A percentile compares a stretch with the other conserved stretches of the same genome.
These are phyloP conservation scores for Limnephilus marmoratus DNA, from an alignment of 2,888 invertebrate species.

Conservation along the genomic window DNA sequence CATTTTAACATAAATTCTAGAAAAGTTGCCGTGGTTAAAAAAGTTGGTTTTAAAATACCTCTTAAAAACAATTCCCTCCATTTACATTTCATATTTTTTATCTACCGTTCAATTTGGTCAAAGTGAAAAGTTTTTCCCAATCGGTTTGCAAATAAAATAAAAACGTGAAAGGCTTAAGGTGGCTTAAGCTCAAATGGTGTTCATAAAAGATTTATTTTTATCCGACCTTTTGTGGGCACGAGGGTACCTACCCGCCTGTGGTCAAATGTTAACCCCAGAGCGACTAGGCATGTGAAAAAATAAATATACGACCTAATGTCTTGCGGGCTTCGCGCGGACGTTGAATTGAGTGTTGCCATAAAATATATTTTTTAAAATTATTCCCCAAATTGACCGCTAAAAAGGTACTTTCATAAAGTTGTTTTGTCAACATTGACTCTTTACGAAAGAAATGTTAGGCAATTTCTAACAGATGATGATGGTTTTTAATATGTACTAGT, in stretches of 20 bases:
- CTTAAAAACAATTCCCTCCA: neutral
- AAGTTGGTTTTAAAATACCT: neutral
- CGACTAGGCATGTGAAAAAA: slow-evolving; percentile 28
- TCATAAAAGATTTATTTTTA: slow-evolving; percentile 50
- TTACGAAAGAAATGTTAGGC: neutral
- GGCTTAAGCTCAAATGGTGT: slow-evolving; percentile 27
- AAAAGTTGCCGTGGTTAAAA: neutral
- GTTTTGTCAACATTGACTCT: neutral
- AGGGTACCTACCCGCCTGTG: slow-evolving; percentile 1
- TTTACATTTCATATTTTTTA: slow-evolving; percentile 2
- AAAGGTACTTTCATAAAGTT: neutral
- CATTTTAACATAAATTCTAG: neutral
- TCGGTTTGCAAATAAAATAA: slow-evolving; percentile 39
- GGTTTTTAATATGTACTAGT: too few species aligned
- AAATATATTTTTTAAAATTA: neutral
- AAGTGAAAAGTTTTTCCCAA: slow-evolving; percentile 14
- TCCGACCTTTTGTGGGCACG: slow-evolving; percentile 37
- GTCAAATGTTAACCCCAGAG: slow-evolving; percentile 30
- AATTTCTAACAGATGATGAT: too few species aligned
- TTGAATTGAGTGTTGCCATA: slow-evolving; percentile 27
- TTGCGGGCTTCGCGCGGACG: neutral
- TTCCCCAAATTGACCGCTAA: neutral
- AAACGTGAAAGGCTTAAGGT: slow-evolving; percentile 18
- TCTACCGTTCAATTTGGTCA: neutral
- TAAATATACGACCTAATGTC: slow-evolving; percentile 34